Evolutionary conservation across 2,113 vertebrate genomes (phyloP).

Genomic region (Sula dactylatra): DNA sequence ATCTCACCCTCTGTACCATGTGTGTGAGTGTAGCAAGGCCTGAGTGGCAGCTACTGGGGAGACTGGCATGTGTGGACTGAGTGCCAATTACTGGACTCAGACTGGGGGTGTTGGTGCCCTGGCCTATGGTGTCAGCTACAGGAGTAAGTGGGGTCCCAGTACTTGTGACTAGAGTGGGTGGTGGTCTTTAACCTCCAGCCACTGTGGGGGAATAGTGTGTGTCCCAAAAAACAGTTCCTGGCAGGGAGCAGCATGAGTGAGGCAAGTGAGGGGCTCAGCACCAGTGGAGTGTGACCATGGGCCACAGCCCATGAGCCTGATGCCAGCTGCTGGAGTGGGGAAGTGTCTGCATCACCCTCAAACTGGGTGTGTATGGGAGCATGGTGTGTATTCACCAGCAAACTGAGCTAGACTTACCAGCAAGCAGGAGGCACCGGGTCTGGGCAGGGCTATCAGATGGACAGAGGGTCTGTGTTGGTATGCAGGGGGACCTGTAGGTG

Average conservation of each 20-base stretch:
- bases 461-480: neutral
- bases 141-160: neutral
- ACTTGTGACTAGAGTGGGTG: neutral
- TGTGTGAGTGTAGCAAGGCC: neutral
- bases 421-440: neutral
- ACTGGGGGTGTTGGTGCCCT: neutral
- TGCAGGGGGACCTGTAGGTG: neutral
- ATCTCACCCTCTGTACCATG: neutral
- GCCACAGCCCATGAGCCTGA: neutral
- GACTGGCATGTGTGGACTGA: accelerated
- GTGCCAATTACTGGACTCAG: neutral
- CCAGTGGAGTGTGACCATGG: neutral
- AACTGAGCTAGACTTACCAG: neutral
- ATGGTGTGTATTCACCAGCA: neutral
- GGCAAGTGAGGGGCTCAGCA: neutral
- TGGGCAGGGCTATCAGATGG: neutral
- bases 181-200: neutral
- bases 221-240: neutral
- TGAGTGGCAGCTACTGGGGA: neutral
- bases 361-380: accelerated
- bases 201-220: neutral
- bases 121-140: neutral
- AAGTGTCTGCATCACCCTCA: neutral
- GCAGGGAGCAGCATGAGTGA: neutral
- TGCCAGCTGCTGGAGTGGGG: neutral